Evolutionary conservation across 2,888 invertebrate species (phyloP).

Genomic region (Charanyca ferruginea): DNA sequence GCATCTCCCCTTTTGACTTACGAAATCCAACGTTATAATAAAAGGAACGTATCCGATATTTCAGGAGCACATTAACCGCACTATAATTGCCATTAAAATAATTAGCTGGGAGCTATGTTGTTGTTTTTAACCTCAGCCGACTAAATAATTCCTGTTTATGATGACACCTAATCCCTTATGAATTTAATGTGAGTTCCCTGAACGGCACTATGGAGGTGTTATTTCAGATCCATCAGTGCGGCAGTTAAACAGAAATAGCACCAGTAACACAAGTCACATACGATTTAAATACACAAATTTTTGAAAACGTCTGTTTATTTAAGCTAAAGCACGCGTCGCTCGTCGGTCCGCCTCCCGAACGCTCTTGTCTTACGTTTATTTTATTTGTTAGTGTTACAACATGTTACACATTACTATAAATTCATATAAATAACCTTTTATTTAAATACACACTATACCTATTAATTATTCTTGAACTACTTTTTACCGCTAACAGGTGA

Average conservation of each 20-base stretch:
- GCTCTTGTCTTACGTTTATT: constrained; percentile 59
- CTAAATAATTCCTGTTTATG: constrained; percentile 91
- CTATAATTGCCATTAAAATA: constrained; percentile 78
- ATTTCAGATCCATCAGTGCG: constrained; percentile 87
- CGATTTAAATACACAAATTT: constrained; percentile 91
- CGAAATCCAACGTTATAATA: constrained; percentile 59
- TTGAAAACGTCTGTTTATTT: constrained; percentile 90
- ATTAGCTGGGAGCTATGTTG: constrained; percentile 77
- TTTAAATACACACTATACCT: constrained; percentile 43
- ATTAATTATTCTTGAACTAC: constrained; percentile 43
- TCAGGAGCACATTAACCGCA: constrained; percentile 70
- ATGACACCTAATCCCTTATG: constrained; percentile 91
- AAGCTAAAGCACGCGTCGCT: constrained; percentile 85
- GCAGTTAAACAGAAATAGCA: constrained; percentile 88
- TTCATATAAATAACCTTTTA: constrained; percentile 54
- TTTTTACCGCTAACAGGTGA: constrained; percentile 58
- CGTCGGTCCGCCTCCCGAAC: constrained; percentile 45
- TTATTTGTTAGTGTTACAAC: constrained; percentile 58
- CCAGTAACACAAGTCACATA: constrained; percentile 89
- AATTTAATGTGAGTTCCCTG: constrained; percentile 88
- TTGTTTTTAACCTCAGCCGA: constrained; percentile 90
- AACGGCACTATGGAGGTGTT: constrained; percentile 84
- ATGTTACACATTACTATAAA: constrained; percentile 59
- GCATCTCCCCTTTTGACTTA: constrained; percentile 63
- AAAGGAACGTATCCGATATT: constrained; percentile 67